A percentile compares a stretch with the other conserved stretches of the same genome.
These are phyloP conservation scores for Gallinago stenura DNA, from an alignment of 2,797 vertebrate genomes.

Conservation along the genomic window DNA sequence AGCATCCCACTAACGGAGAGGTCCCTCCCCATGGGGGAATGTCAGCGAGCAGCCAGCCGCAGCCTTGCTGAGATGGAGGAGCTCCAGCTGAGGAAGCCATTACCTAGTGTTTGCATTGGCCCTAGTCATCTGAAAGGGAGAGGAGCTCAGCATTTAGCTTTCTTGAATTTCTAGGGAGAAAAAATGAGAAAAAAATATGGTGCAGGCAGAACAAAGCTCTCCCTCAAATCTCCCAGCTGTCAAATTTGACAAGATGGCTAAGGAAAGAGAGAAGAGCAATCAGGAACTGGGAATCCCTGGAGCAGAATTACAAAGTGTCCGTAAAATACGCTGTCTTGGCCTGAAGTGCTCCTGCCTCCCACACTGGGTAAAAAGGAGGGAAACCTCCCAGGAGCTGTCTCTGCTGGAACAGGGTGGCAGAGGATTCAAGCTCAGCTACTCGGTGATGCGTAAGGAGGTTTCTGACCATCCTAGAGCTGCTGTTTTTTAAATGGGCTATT, in stretches of 20 bases:
- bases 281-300: neutral
- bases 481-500: neutral
- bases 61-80: neutral
- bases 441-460: neutral
- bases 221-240: neutral
- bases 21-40: rapidly evolving
- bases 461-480: neutral
- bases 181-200: neutral
- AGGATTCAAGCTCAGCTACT: neutral
- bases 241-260: neutral
- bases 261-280: neutral
- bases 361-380: neutral
- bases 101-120: neutral
- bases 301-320: neutral
- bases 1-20: rapidly evolving
- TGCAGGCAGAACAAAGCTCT: neutral
- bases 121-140: neutral
- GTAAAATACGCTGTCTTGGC: neutral
- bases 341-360: neutral
- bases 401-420: neutral
- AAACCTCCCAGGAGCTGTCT: neutral
- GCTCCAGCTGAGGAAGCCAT: neutral
- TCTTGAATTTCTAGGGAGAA: neutral
- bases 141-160: neutral
- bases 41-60: neutral